Conservation (phyloP, 1,140 invertebrate genomes). For the Leptoteleia sp. region DNA sequence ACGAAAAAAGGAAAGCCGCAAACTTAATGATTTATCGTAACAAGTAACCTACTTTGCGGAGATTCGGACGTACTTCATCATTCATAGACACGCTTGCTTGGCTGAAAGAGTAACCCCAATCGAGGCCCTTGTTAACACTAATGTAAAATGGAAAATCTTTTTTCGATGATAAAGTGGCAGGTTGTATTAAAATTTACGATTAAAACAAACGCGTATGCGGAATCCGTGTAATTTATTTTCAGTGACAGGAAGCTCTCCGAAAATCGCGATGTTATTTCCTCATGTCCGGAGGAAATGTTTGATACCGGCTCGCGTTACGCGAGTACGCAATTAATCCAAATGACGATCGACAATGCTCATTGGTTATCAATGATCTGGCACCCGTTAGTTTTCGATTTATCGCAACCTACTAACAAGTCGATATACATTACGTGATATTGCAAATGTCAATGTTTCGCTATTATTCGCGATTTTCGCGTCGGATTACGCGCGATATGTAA, state of each 20-base stretch:
- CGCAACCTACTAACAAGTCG: constrained; percentile 44
- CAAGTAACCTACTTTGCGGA: constrained; percentile 22
- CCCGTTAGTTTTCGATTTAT: constrained; percentile 64
- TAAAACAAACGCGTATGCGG: not conserved
- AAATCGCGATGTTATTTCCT: constrained; percentile 39
- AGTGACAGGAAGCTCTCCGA: constrained; percentile 13
- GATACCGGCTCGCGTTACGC: constrained; percentile 39
- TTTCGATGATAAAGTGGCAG: constrained; percentile 1
- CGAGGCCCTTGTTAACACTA: constrained; percentile 15
- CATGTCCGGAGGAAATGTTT: constrained; percentile 51
- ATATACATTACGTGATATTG: constrained; percentile 45
- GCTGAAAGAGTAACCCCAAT: constrained; percentile 6
- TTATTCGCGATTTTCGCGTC: constrained; percentile 56
- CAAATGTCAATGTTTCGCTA: constrained; percentile 49
- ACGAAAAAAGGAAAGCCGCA: constrained; percentile 11
- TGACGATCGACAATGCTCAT: constrained; percentile 58
- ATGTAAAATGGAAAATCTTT: constrained; percentile 13
- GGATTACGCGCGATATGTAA: constrained; percentile 31
- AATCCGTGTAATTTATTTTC: constrained; percentile 26
- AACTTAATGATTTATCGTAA: constrained; percentile 53
- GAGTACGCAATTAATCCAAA: constrained; percentile 61
- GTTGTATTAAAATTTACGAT: constrained; percentile 5
- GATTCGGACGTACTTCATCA: constrained; percentile 13
- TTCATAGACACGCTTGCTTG: constrained; percentile 18
- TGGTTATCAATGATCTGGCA: constrained; percentile 61